Conservation (phyloP, 2,797 vertebrate species). For the Linurgus olivaceus region DNA sequence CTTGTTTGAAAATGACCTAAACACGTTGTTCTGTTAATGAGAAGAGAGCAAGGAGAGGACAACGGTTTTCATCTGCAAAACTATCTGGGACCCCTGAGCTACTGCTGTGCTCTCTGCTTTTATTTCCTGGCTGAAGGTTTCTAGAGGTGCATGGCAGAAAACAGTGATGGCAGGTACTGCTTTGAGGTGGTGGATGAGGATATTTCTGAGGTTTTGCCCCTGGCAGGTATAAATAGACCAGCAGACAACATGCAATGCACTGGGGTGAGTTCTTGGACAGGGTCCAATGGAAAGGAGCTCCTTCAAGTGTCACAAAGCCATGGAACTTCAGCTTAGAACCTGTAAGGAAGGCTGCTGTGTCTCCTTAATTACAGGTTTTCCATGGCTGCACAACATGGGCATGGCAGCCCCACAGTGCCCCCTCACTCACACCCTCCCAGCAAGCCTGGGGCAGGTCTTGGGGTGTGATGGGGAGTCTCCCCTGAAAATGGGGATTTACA, state of each 20-base stretch:
- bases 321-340: not conserved
- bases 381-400: not conserved
- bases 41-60: not conserved
- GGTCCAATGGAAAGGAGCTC: not conserved
- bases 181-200: not conserved
- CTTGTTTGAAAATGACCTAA: not conserved
- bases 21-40: not conserved
- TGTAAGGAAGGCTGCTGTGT: not conserved
- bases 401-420: not conserved
- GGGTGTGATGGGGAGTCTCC: not conserved
- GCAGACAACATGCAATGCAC: not conserved
- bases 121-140: not conserved
- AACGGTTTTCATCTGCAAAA: not conserved
- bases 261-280: not conserved
- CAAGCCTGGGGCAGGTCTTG: accelerated
- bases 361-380: not conserved
- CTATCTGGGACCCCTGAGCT: accelerated
- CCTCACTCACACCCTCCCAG: not conserved
- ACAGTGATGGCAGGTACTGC: not conserved
- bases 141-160: not conserved
- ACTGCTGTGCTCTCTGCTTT: not conserved
- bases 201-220: not conserved
- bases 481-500: not conserved
- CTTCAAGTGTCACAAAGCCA: not conserved
- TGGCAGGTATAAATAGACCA: not conserved